Percentiles rank a stretch among this genome's conserved stretches.
These are phyloP conservation scores for Enteromius unitaeniatus DNA, from an alignment of 2,797 vertebrate species.

Conservation along the genomic window DNA sequence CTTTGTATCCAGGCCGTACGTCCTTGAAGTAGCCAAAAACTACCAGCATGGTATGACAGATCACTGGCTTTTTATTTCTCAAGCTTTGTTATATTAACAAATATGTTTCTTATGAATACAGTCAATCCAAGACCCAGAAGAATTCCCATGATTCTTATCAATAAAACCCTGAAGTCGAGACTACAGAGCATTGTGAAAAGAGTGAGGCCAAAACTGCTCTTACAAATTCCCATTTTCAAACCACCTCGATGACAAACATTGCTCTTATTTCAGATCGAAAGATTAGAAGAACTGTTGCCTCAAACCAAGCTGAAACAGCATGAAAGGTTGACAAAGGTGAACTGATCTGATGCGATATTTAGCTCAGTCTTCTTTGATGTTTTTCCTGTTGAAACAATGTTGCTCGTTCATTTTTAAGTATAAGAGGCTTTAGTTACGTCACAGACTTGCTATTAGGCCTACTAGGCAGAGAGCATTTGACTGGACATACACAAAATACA, in stretches of 20 bases:
- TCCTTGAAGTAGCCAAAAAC: constrained; percentile 76
- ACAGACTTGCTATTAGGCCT: neutral
- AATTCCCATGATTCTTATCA: constrained; percentile 73
- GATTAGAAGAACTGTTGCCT: constrained; percentile 78
- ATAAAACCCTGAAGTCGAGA: constrained; percentile 75
- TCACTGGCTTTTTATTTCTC: neutral
- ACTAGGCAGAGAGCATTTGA: neutral
- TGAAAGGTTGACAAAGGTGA: constrained; percentile 78
- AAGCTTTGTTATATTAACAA: neutral
- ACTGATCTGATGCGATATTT: neutral
- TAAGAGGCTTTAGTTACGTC: neutral
- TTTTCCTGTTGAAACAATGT: neutral
- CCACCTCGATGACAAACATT: neutral
- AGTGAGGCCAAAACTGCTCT: constrained; percentile 60
- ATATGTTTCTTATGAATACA: constrained; percentile 49
- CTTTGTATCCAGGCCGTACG: constrained; percentile 71
- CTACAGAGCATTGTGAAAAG: constrained; percentile 73
- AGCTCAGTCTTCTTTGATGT: neutral
- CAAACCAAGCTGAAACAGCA: constrained; percentile 74
- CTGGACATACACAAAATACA: neutral
- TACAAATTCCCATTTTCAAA: neutral
- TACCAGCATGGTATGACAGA: constrained; percentile 78
- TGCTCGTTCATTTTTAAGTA: neutral
- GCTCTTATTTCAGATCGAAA: constrained; percentile 73
- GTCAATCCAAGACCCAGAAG: constrained; percentile 73